Evolutionary conservation across 1,140 invertebrate species (phyloP), one percentile per base, ranked within the genome.

Genomic region (Brachionus calyciflorus): DNA sequence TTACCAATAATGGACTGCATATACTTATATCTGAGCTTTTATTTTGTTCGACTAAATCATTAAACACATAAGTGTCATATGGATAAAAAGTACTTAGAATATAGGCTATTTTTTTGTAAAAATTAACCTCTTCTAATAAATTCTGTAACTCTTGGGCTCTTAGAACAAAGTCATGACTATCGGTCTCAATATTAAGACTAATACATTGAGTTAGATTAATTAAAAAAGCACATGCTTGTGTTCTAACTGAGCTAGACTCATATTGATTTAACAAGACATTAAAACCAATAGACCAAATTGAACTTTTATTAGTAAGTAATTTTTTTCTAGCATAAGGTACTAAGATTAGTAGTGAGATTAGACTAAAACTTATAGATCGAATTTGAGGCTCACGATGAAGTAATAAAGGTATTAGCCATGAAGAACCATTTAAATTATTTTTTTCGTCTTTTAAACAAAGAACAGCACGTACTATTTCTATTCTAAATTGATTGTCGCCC

Each of bases 141-240:
- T 21, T 10, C 21, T 33, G 24, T 51, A 73, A 41, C 24, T 49
- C 30, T 26, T 48, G 21, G 19, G 46, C 17, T 7, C 49, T 51
- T 51, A 33, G 12, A 17, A 7, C 30, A 30, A 19, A 19, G 21
- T 73, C 69, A n/a, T 49, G 33, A 17, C 21, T 28, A 12, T 73
- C 33, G 2, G n/a, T 40, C 4, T 73, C 44, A 9, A 26, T 2
- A 12, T 51, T 33, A 6, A 21, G 14, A 51, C 26, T 49, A 10
- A 21, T 51, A 21, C 44, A 73, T 51, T 73, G 46, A n/a, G 28
- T 55, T 49, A 73, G 12, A 49, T 73, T 73, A 19, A 73, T 73
- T 10, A 73, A 51, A 73, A 73, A 55, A 24, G 46, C n/a, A 51
- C 69, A 73, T n/a, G 69, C 69, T 24, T 73, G 69, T 1, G 69